Conservation (phyloP, 2,113 vertebrate species). For the Verasper variegatus region DNA sequence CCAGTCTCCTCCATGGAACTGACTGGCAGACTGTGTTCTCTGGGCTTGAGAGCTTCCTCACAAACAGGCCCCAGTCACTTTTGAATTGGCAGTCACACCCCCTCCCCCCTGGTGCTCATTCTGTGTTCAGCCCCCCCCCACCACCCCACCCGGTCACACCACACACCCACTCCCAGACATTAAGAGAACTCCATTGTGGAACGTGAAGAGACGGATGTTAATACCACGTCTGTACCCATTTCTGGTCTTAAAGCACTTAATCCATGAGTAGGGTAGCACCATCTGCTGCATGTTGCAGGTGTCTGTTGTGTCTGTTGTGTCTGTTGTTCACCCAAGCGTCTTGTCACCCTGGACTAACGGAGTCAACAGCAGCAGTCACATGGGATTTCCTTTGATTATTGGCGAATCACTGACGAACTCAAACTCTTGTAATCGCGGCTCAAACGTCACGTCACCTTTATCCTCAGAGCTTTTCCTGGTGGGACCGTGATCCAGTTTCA, state of each 20-base stretch:
- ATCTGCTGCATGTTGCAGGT: too few species aligned
- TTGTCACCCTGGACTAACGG: neutral
- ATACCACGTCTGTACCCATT: too few species aligned
- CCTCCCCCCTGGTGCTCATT: neutral
- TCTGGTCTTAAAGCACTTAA: too few species aligned
- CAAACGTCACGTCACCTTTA: conserved; percentile 29
- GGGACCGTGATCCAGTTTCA: conserved; percentile 10
- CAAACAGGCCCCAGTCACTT: too few species aligned
- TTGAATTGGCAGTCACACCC: neutral
- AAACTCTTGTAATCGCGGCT: conserved; percentile 41
- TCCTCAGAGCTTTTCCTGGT: conserved; percentile 22
- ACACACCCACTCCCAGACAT: neutral
- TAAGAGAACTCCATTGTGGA: neutral
- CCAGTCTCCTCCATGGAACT: neutral
- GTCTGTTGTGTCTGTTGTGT: too few species aligned
- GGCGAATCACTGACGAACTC: conserved; percentile 1
- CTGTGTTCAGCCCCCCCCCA: neutral
- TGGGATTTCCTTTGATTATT: conserved; percentile 21
- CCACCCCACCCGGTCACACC: neutral
- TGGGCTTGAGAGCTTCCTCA: neutral
- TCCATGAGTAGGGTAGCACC: too few species aligned
- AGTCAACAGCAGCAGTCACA: neutral
- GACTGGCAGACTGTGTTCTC: neutral
- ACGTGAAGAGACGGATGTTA: neutral
- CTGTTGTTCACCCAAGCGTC: too few species aligned